phyloP scores from a whole-genome alignment of 1,140 invertebrate genomes.

The Pseudomyrmex dendroicus region DNA sequence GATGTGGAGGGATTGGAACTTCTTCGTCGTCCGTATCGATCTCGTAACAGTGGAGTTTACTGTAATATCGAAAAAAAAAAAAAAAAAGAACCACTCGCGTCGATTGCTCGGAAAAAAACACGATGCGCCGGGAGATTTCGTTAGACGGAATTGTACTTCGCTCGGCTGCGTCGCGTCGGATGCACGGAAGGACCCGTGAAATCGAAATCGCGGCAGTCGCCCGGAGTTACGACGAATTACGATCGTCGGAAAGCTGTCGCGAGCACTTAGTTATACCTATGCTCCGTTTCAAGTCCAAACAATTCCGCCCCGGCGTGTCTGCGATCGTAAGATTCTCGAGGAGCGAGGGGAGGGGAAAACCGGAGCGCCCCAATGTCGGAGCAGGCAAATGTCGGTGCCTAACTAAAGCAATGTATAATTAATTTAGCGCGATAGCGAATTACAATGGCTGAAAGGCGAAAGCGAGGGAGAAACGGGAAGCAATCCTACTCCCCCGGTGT shows the following conservation, averaged over 20 bases:
- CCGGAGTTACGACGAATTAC: slow-evolving; percentile 47
- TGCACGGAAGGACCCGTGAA: slow-evolving; percentile 48
- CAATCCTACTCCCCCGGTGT: too few relatives aligned
- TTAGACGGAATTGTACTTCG: slow-evolving; percentile 13
- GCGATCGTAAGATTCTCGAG: slow-evolving; percentile 54
- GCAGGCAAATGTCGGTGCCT: slow-evolving; percentile 58
- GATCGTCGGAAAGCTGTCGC: slow-evolving; percentile 45
- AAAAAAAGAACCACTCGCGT: too few relatives aligned
- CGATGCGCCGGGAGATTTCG: slow-evolving; percentile 18
- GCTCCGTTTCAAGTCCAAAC: slow-evolving; percentile 62
- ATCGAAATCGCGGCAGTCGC: slow-evolving; percentile 45
- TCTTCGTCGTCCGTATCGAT: too few relatives aligned
- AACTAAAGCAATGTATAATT: slow-evolving; percentile 68
- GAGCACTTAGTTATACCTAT: slow-evolving; percentile 54
- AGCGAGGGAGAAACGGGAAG: slow-evolving; percentile 8
- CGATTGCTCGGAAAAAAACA: background rate
- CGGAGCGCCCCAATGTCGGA: background rate
- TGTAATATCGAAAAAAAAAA: too few relatives aligned
- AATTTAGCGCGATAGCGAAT: slow-evolving; percentile 67
- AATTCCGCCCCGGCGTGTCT: slow-evolving; percentile 23
- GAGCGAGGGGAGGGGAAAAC: background rate
- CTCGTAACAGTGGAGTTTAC: too few relatives aligned
- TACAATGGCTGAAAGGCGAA: slow-evolving; percentile 49
- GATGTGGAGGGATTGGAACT: too few relatives aligned
- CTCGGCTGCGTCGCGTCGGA: slow-evolving; percentile 3